phyloP scores from a whole-genome alignment of 2,113 vertebrate species.

The Laterallus jamaicensis region DNA sequence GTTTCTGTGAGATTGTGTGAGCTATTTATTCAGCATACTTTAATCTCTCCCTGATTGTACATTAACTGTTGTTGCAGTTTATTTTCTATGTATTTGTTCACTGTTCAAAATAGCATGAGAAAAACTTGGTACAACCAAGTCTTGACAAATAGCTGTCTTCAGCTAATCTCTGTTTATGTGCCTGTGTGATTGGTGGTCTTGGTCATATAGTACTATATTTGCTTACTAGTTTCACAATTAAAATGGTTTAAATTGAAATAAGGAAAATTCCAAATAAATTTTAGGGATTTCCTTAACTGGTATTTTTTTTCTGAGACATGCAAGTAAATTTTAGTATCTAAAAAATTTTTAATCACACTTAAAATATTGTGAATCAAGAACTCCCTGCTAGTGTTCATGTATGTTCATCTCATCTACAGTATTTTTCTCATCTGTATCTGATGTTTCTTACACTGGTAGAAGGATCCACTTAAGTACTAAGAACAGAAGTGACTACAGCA shows the following conservation, averaged over 20 bases:
- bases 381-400: neutral
- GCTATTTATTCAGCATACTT: neutral
- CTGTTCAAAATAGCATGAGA: neutral
- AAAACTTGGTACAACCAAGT: neutral
- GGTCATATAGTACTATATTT: neutral
- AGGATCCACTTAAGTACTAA: neutral
- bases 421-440: neutral
- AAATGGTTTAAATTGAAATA: neutral
- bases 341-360: neutral
- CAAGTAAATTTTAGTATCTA: neutral
- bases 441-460: neutral
- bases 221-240: neutral
- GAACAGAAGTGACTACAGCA: neutral
- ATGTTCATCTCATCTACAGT: neutral
- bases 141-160: neutral
- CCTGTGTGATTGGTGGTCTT: neutral
- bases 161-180: neutral
- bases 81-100: neutral
- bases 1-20: neutral
- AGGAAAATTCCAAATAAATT: neutral
- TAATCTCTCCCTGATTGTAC: neutral
- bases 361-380: neutral
- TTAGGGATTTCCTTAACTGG: neutral
- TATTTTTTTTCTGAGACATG: neutral
- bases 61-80: neutral